Percentiles rank a stretch among this genome's conserved stretches.
These are phyloP conservation scores for Conger conger DNA, from an alignment of 2,113 vertebrate genomes.

Conservation along the genomic window DNA sequence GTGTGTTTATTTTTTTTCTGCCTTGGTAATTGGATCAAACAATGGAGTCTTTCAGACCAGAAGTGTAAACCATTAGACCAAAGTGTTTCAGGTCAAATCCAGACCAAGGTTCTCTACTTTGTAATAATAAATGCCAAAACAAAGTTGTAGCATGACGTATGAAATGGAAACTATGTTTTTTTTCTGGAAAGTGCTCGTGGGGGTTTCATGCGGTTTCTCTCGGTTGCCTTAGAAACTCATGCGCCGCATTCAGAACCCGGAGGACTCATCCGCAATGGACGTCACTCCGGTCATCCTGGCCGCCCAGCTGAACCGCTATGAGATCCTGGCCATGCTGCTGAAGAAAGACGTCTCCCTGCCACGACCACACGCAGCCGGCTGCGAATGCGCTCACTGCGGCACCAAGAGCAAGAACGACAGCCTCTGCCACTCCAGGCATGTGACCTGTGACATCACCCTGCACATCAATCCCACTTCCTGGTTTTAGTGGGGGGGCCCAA, in stretches of 20 bases:
- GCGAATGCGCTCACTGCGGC: conserved; percentile 92
- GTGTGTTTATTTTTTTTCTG: conserved; percentile 3
- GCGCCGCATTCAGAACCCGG: conserved; percentile 95
- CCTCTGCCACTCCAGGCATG: conserved; percentile 90
- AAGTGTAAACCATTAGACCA: neutral
- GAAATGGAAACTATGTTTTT: neutral
- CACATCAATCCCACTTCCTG: neutral
- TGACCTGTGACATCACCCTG: neutral
- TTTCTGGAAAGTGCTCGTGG: neutral
- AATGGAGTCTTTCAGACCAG: conserved; percentile 1
- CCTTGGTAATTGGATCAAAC: conserved; percentile 11
- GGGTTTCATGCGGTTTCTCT: neutral
- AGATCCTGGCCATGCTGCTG: conserved; percentile 96
- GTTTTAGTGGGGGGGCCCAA: too few species aligned
- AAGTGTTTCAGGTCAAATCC: neutral
- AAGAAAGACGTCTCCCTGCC: conserved; percentile 95
- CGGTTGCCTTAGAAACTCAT: conserved; percentile 85
- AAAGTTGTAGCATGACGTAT: neutral
- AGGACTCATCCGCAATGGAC: conserved; percentile 97
- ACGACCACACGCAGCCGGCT: conserved; percentile 94
- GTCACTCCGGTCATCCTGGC: conserved; percentile 96
- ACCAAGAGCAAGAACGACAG: conserved; percentile 99
- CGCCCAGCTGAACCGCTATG: conserved; percentile 96
- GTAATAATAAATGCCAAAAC: neutral
- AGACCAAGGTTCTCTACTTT: neutral